phyloP scores from a whole-genome alignment of 2,113 vertebrate genomes.

The Murina feae region DNA sequence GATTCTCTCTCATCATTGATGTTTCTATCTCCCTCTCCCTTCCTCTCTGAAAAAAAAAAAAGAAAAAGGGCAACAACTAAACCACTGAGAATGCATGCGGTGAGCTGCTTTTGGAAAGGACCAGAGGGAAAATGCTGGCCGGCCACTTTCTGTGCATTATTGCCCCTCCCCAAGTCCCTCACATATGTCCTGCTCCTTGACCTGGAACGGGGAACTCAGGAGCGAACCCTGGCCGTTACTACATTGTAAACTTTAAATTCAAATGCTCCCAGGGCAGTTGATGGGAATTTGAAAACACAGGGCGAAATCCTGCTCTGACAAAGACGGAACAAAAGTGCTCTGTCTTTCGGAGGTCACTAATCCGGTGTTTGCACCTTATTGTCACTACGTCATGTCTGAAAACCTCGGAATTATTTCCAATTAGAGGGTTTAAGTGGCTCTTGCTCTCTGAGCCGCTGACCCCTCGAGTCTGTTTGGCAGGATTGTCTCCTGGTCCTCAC shows the following conservation, averaged over 20 bases:
- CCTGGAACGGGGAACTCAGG: conserved; percentile 10
- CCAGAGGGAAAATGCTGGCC: background rate
- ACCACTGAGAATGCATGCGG: background rate
- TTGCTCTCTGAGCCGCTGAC: conserved; percentile 40
- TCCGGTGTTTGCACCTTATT: conserved; percentile 55
- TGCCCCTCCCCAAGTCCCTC: background rate
- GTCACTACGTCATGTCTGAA: conserved; percentile 66
- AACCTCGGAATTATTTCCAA: conserved; percentile 63
- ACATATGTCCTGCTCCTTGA: conserved; percentile 30
- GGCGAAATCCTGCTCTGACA: conserved; percentile 15
- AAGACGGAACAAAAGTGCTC: conserved; percentile 50
- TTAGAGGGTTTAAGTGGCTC: conserved; percentile 48
- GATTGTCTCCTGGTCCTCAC: conserved; percentile 50
- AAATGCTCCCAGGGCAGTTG: background rate
- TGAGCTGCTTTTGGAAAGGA: background rate
- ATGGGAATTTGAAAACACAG: conserved; percentile 51
- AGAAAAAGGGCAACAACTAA: background rate
- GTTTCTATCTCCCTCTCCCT: too few relatives aligned
- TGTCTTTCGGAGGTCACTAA: conserved; percentile 59
- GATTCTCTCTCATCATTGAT: too few relatives aligned
- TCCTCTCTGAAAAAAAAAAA: too few relatives aligned
- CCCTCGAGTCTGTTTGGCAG: conserved; percentile 39
- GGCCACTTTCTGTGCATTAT: background rate
- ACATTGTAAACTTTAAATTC: conserved; percentile 29
- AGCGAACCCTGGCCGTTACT: background rate